Base-by-base conservation (phyloP, 2,797 vertebrate genomes). In the Euthynnus affinis region DNA sequence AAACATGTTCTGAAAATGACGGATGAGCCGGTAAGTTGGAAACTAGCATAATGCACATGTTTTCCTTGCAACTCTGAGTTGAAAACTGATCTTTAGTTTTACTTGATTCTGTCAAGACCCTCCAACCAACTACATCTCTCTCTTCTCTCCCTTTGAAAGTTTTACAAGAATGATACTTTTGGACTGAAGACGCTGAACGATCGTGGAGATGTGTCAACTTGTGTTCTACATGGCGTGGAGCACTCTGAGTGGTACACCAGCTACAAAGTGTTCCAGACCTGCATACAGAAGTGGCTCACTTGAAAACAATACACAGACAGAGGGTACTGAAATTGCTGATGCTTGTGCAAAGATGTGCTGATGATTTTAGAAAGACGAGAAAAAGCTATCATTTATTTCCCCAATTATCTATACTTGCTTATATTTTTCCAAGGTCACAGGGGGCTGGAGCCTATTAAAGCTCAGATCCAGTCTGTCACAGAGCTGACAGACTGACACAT, bases 211-310 rank as follows among this genome's bases (percentile, higher is more conserved):
- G 27, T 98, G 66, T 81, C 71, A 3, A 55, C 86, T 51, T 98
- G 95, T 56, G 74, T 88, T 0, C 72, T 93, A 25, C 71, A 95
- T 0, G 96, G 95, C 2, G 95, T 98, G 59, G 34, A 80, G 5
- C 97, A 98, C n/a, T n/a, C n/a, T 76, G 88, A 71, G 3, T 98
- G 97, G 97, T 96, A 97, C 86, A 94, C 93, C 6, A 96, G 97
- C 83, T 78, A 83, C 61, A 96, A 94, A 0, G 96, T 98, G 64
- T 98, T 96, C 71, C 2, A 64, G 51, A n/a, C n/a, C 81, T 98
- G 96, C 88, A 96, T 98, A 0, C 90, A 95, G 81, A 90, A 93
- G 20, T 97, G 96, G 96, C 96, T 98, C 48, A 96, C 93, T 55
- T 97, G 92, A 92, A 56, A 90, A 25, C 22, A 17, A 5, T 5